Evolutionary conservation across 2,888 invertebrate genomes (phyloP), one percentile per base, ranked within the genome.

Genomic region (Nysson spinosus): DNA sequence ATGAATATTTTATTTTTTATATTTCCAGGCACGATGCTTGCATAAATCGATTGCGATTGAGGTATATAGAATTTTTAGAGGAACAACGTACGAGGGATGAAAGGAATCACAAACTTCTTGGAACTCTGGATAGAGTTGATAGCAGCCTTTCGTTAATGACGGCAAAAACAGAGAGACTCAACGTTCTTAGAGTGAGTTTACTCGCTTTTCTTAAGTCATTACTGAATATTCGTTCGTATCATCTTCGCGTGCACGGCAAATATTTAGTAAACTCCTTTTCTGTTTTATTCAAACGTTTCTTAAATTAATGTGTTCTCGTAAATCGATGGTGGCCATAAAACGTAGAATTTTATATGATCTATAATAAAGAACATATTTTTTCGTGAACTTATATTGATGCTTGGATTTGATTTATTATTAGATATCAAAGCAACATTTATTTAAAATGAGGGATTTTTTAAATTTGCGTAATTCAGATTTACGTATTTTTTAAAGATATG

Each of bases 121-220:
- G 89, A 58, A 87, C 89, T 73, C 82, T 92, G 73, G 91, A 91
- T 75, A 88, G 88, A 19, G 89, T 92, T 58, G 91, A 91, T 83
- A 89, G 88, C 68, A 88, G 90, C 69, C 89, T 91, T 17, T 87
- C 89, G 22, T 85, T 88, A 71, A 88, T 92, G 80, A 88, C 89
- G 16, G 89, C 91, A 1, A 91, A 91, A 85, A 91, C 91, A 19
- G 90, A 91, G 74, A 87, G 90, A 56, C 88, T 91, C 20, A 90
- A 89, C 82, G 84, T 88, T 80, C 86, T 91, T 80, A 88, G 89
- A 84, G 90, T 90, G 71, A 82, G 85, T 77, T 37, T 28, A 32
- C 9, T 16, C 9, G 4, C 4, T 16, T 1, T 35, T 14, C 35
- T 12, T 14, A 0, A 3, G 4, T 30, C 7, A 12, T 6, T 14